These are phyloP conservation scores for Manis crassicaudata DNA, from an alignment of 2,797 vertebrate species.

Conservation along the genomic window DNA sequence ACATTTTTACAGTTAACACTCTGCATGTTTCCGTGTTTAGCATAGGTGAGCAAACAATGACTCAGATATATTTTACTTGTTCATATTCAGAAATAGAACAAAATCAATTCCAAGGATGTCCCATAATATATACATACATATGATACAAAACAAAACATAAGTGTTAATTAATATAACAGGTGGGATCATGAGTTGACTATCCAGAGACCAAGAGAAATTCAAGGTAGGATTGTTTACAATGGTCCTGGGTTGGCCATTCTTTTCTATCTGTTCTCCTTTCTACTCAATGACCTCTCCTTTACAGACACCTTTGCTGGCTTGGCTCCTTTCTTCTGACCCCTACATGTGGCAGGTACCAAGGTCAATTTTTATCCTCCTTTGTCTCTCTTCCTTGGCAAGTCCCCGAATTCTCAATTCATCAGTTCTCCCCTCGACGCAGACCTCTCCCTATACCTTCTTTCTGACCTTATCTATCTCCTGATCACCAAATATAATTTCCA, in stretches of 20 bases:
- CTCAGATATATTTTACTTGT: background rate
- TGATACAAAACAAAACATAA: background rate
- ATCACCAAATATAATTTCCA: background rate
- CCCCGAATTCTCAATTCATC: background rate
- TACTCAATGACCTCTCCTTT: background rate
- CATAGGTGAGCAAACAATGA: background rate
- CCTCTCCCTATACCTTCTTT: background rate
- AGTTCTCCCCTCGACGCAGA: background rate
- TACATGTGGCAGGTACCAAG: background rate
- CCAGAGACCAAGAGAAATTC: background rate
- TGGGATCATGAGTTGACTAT: background rate
- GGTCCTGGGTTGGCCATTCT: background rate
- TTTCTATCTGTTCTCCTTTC: background rate
- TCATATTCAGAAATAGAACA: background rate
- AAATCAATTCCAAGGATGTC: background rate
- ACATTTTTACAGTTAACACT: background rate
- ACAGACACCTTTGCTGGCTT: background rate
- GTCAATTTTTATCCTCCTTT: background rate
- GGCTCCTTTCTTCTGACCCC: background rate
- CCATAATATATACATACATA: background rate
- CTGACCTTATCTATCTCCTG: background rate
- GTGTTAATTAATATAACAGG: background rate
- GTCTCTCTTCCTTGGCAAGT: background rate
- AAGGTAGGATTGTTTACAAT: background rate
- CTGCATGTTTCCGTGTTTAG: background rate